These are phyloP conservation scores for Chrysopilus asiliformis DNA, from an alignment of 2,888 invertebrate species.

Conservation along the genomic window DNA sequence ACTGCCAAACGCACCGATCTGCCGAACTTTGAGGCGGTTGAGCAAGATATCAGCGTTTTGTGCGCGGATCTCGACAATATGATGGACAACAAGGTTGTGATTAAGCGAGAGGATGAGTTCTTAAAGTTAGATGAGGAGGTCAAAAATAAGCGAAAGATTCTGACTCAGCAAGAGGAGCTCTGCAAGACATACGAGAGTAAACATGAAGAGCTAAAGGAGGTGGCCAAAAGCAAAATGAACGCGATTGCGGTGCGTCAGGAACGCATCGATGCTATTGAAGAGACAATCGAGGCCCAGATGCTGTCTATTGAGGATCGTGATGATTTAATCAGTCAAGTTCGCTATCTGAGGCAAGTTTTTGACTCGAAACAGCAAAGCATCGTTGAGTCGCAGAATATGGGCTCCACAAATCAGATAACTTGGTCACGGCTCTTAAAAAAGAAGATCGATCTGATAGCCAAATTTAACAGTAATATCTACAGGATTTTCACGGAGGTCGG, in stretches of 20 bases:
- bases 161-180: constrained; percentile 8
- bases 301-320: constrained; percentile 20
- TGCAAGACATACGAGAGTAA: constrained; percentile 9
- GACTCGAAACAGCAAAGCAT: constrained; percentile 8
- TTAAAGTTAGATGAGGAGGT: constrained; percentile 18
- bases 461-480: constrained; percentile 12
- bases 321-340: constrained; percentile 18
- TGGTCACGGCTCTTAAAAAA: constrained; percentile 12
- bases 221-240: constrained; percentile 3
- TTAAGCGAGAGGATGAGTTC: constrained; percentile 18
- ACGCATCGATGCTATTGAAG: constrained; percentile 10
- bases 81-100: constrained; percentile 14
- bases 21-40: constrained; percentile 15
- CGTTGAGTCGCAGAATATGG: constrained; percentile 10
- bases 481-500: constrained; percentile 8
- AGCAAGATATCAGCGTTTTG: constrained; percentile 17
- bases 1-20: constrained; percentile 20
- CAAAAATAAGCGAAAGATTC: constrained; percentile 13
- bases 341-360: constrained; percentile 13
- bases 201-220: constrained; percentile 7
- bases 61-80: constrained; percentile 14
- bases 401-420: constrained; percentile 10
- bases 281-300: constrained; percentile 15
- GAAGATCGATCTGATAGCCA: constrained; percentile 9
- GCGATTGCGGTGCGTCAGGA: constrained; percentile 6